Percentiles rank a stretch among this genome's conserved stretches.
phyloP scores from a whole-genome alignment of 2,888 invertebrate genomes.

The Electrophaes corylata region DNA sequence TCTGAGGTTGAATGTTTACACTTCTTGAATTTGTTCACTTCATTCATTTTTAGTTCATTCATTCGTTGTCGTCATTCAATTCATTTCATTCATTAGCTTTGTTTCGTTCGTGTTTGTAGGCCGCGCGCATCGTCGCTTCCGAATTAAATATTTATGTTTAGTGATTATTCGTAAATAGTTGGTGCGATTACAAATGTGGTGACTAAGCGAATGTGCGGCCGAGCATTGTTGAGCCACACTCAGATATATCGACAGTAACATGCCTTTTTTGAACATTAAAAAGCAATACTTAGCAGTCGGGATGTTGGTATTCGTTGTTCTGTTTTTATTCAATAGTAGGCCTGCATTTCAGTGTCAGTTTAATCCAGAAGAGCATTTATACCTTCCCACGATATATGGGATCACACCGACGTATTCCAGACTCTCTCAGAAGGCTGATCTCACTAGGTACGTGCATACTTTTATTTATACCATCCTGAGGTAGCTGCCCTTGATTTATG shows the following conservation, averaged over 20 bases:
- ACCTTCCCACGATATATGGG: slow-evolving; percentile 91
- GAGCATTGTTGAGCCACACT: slow-evolving; percentile 15
- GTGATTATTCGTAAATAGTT: slow-evolving; percentile 2
- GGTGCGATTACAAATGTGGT: slow-evolving; percentile 25
- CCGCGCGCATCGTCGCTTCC: background rate
- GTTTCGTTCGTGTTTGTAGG: slow-evolving; percentile 1
- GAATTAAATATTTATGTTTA: background rate
- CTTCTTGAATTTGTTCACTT: too few relatives aligned
- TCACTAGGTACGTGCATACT: slow-evolving; percentile 86
- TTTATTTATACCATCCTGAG: slow-evolving; percentile 57
- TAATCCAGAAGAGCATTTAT: slow-evolving; percentile 61
- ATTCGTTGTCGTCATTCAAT: background rate
- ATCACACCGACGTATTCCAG: slow-evolving; percentile 96
- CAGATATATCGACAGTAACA: slow-evolving; percentile 53
- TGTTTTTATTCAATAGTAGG: slow-evolving; percentile 75
- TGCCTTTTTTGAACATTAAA: slow-evolving; percentile 77
- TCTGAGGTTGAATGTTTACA: too few relatives aligned
- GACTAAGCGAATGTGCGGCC: slow-evolving; percentile 27
- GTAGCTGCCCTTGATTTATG: slow-evolving; percentile 65
- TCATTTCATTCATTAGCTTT: background rate
- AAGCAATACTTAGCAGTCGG: slow-evolving; percentile 78
- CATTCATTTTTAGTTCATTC: background rate
- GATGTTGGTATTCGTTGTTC: slow-evolving; percentile 73
- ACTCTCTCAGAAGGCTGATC: slow-evolving; percentile 96
- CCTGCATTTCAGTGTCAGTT: slow-evolving; percentile 78